Evolutionary conservation across 2,113 vertebrate genomes (phyloP).

Genomic region (Lepisosteus osseus): DNA sequence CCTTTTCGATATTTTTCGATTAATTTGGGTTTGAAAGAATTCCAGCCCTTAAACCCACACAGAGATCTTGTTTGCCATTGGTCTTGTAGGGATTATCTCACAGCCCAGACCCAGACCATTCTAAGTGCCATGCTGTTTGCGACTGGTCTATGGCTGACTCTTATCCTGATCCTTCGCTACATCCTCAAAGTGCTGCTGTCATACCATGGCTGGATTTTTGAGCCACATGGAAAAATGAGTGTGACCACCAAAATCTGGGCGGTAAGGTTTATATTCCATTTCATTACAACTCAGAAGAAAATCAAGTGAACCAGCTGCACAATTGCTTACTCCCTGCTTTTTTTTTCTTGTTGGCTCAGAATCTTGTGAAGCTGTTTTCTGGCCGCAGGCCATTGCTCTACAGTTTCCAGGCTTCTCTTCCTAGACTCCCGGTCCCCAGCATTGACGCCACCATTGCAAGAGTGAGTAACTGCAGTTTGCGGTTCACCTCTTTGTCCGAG

Average conservation of each 20-base stretch:
- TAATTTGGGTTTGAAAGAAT: slow-evolving; percentile 17
- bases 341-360: slow-evolving; percentile 46
- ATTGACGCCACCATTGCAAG: slow-evolving; percentile 79
- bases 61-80: slow-evolving; percentile 5
- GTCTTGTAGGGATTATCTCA: slow-evolving; percentile 52
- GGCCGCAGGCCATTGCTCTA: slow-evolving; percentile 84
- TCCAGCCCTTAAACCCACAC: too few relatives aligned
- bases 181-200: slow-evolving; percentile 81
- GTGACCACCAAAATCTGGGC: slow-evolving; percentile 79
- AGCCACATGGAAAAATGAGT: slow-evolving; percentile 81
- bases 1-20: too few relatives aligned
- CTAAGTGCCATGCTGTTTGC: slow-evolving; percentile 79
- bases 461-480: slow-evolving; percentile 57
- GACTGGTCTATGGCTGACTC: slow-evolving; percentile 78
- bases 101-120: slow-evolving; percentile 59
- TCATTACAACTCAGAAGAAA: background rate
- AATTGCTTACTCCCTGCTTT: background rate
- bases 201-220: slow-evolving; percentile 93
- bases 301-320: too few relatives aligned
- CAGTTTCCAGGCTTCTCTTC: slow-evolving; percentile 89
- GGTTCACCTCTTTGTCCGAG: too few relatives aligned
- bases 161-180: slow-evolving; percentile 81
- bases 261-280: slow-evolving; percentile 57
- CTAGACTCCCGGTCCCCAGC: slow-evolving; percentile 80
- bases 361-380: slow-evolving; percentile 73